These are phyloP conservation scores for Pristiophorus japonicus DNA, from an alignment of 2,113 vertebrate species.

Conservation along the genomic window DNA sequence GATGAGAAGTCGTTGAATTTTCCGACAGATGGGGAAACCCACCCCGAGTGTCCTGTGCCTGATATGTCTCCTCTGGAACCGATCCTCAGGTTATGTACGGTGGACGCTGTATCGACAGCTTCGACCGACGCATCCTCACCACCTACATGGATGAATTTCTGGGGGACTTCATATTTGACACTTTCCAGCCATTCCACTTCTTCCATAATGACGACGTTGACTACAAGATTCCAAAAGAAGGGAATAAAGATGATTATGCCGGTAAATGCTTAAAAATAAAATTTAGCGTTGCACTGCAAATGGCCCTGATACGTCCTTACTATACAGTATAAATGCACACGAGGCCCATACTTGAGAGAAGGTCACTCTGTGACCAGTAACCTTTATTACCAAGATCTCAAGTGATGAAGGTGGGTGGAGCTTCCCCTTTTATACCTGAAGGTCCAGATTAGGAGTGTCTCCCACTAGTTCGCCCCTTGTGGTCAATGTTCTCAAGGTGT, in stretches of 20 bases:
- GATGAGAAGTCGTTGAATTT: too few species aligned
- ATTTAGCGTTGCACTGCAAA: not conserved
- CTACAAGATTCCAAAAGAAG: constrained; percentile 74
- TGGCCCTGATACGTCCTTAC: too few species aligned
- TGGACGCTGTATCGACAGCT: constrained; percentile 83
- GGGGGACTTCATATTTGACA: constrained; percentile 88
- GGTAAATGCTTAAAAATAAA: constrained; percentile 54
- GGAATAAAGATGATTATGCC: constrained; percentile 66
- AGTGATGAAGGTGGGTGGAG: too few species aligned
- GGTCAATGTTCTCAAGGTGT: too few species aligned
- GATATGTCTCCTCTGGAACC: not conserved
- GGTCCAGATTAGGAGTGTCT: too few species aligned
- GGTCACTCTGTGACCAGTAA: too few species aligned
- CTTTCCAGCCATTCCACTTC: constrained; percentile 80
- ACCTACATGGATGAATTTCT: constrained; percentile 91
- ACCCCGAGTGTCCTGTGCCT: not conserved
- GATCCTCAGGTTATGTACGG: constrained; percentile 88
- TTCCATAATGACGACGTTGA: constrained; percentile 67
- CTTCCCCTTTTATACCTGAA: too few species aligned
- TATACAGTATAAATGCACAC: too few species aligned
- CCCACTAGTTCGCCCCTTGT: too few species aligned
- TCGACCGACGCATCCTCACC: constrained; percentile 84
- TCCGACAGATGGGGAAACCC: not conserved
- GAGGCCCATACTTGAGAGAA: too few species aligned
- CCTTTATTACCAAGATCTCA: too few species aligned